Percentiles rank a stretch among this genome's conserved stretches.
These are phyloP conservation scores for Andrena marginata DNA, from an alignment of 2,888 invertebrate genomes.

Conservation along the genomic window DNA sequence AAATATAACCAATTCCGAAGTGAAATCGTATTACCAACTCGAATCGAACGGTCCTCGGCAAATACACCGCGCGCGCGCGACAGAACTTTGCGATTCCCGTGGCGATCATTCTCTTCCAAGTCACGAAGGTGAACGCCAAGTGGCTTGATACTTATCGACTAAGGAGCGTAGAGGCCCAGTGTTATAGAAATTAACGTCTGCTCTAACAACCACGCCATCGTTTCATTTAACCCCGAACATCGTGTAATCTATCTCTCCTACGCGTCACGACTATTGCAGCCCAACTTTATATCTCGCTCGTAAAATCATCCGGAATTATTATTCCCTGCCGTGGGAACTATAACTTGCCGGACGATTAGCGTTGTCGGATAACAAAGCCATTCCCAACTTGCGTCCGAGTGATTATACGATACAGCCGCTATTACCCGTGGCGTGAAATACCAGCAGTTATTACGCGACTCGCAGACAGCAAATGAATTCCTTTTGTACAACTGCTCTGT, in stretches of 20 bases:
- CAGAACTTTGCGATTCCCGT: no score
- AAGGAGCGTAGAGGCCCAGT: no score
- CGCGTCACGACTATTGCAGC: not conserved
- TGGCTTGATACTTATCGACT: not conserved
- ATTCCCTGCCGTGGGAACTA: not conserved
- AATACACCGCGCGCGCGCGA: no score
- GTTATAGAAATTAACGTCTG: no score
- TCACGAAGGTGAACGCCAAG: not conserved
- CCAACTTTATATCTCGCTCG: conserved; percentile 3
- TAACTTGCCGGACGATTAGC: conserved; percentile 6
- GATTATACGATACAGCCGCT: conserved; percentile 6
- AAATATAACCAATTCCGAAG: not conserved
- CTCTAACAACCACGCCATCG: not conserved
- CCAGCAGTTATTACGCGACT: not conserved
- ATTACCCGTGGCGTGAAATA: conserved; percentile 10
- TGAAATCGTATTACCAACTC: not conserved
- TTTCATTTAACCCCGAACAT: not conserved
- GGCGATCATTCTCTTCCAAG: not conserved
- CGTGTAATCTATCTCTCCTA: not conserved
- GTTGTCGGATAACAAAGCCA: conserved; percentile 10
- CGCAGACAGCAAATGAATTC: not conserved
- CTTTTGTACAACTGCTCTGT: not conserved
- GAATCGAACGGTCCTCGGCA: not conserved
- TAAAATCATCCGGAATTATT: conserved; percentile 3
- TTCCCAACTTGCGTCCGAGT: conserved; percentile 11